Evolutionary conservation across 2,888 invertebrate genomes (phyloP).

Genomic region (Lysandra bellargus): DNA sequence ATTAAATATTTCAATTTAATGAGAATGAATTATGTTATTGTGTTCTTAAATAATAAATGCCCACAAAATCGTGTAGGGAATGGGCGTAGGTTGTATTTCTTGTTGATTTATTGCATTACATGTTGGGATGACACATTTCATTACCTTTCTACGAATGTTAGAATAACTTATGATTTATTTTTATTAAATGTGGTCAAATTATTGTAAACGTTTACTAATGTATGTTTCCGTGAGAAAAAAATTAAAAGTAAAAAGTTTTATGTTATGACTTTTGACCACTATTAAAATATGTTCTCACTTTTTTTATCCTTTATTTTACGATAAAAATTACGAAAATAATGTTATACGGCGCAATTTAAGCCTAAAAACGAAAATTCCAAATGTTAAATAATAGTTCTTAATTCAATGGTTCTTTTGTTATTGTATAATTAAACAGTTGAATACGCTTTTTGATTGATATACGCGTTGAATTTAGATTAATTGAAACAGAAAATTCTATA

Average conservation of each 20-base stretch:
- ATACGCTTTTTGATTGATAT: not conserved
- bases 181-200: not conserved
- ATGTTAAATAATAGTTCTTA: too few species aligned
- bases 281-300: too few species aligned
- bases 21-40: constrained; percentile 6
- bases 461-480: not conserved
- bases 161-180: constrained; percentile 25
- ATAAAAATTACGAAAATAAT: too few species aligned
- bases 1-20: not conserved
- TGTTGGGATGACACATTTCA: constrained; percentile 28
- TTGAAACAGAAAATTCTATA: not conserved
- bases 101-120: constrained; percentile 27
- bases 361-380: too few species aligned
- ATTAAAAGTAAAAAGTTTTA: not conserved
- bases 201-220: not conserved
- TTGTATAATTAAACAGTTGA: not conserved
- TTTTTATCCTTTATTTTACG: too few species aligned
- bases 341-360: too few species aligned
- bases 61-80: constrained; percentile 18
- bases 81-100: constrained; percentile 26
- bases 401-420: not conserved
- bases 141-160: constrained; percentile 28
- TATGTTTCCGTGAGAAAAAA: not conserved
- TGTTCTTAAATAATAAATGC: constrained; percentile 27
- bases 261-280: too few species aligned